Percentiles rank a stretch among this genome's conserved stretches.
phyloP scores from a whole-genome alignment of 2,113 vertebrate genomes.

The Oreotrochilus melanogaster region DNA sequence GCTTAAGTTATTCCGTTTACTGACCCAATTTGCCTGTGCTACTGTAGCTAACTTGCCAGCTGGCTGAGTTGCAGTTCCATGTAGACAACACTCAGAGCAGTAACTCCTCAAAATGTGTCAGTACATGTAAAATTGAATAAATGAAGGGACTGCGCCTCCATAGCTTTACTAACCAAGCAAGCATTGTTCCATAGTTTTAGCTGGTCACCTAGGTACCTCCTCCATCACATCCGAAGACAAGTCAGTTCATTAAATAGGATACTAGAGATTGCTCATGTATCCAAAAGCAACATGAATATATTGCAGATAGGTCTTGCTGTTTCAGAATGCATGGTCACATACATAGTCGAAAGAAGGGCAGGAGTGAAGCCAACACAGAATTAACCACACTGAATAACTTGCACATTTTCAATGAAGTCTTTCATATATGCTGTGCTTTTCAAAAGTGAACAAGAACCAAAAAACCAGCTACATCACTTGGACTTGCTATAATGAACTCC shows the following conservation, averaged over 20 bases:
- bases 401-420: constrained; percentile 24
- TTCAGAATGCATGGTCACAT: constrained; percentile 13
- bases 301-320: not conserved
- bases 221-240: not conserved
- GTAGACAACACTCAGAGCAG: not conserved
- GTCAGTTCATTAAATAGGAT: not conserved
- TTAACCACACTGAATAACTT: constrained; percentile 58
- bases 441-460: constrained; percentile 11
- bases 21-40: not conserved
- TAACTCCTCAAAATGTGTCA: not conserved
- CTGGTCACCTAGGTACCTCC: not conserved
- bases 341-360: constrained; percentile 18
- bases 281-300: not conserved
- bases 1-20: not conserved
- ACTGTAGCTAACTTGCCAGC: not conserved
- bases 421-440: not conserved
- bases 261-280: not conserved
- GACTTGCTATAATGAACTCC: constrained; percentile 7
- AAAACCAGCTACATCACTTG: constrained; percentile 17
- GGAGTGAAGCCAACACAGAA: not conserved
- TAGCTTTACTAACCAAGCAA: not conserved
- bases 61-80: not conserved
- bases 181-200: not conserved
- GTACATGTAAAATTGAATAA: not conserved
- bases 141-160: not conserved